A percentile compares a stretch with the other conserved stretches of the same genome.
Conservation (phyloP, 2,888 invertebrate species). For the Lobophora halterata region DNA sequence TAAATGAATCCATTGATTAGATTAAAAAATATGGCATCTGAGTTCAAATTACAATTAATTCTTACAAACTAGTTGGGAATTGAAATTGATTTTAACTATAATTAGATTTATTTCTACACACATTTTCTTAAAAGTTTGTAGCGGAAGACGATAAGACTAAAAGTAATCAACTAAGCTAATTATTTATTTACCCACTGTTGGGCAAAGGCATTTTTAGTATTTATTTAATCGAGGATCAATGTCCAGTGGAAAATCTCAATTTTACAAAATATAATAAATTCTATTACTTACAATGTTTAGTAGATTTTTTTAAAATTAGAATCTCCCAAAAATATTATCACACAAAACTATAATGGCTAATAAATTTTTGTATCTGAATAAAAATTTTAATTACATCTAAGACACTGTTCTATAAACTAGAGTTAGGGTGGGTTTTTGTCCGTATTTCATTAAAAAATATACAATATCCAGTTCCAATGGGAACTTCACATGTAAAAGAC, state of each 20-base stretch:
- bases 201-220: too few relatives aligned
- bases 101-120: conserved; percentile 5
- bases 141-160: conserved; percentile 30
- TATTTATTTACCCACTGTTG: too few relatives aligned
- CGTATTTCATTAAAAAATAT: conserved; percentile 62
- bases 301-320: too few relatives aligned
- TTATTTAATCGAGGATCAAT: too few relatives aligned
- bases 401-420: conserved; percentile 52
- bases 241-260: too few relatives aligned
- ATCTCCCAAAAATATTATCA: too few relatives aligned
- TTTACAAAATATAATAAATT: too few relatives aligned
- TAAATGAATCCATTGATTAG: conserved; percentile 10
- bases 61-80: neutral
- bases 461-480: conserved; percentile 27
- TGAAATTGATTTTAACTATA: neutral
- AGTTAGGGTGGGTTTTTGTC: conserved; percentile 74
- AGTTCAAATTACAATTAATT: conserved; percentile 5
- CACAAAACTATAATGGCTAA: too few relatives aligned
- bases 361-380: too few relatives aligned
- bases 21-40: conserved; percentile 27
- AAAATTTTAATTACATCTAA: too few relatives aligned
- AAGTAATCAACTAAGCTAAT: conserved; percentile 13
- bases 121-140: conserved; percentile 14
- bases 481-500: conserved; percentile 28
- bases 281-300: too few relatives aligned